phyloP scores from a whole-genome alignment of 1,140 invertebrate species.

The Laupala kohalensis region DNA sequence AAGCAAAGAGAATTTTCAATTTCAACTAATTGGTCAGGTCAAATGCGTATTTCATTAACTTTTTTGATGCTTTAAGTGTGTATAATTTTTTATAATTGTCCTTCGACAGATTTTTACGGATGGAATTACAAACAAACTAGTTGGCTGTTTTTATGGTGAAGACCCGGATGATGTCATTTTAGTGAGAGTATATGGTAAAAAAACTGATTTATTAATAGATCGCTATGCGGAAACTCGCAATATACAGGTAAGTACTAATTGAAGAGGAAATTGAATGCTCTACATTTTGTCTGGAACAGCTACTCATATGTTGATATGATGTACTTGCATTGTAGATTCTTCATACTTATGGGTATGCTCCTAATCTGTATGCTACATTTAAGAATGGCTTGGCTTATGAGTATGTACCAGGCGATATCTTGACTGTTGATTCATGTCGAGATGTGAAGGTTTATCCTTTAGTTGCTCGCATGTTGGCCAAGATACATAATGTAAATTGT shows the following conservation, averaged over 20 bases:
- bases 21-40: not conserved
- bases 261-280: not conserved
- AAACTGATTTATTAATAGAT: conserved; percentile 87
- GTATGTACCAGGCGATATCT: conserved; percentile 70
- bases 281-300: not conserved
- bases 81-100: too few species aligned
- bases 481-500: conserved; percentile 50
- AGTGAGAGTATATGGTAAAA: conserved; percentile 83
- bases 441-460: conserved; percentile 55
- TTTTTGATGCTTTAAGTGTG: too few species aligned
- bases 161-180: conserved; percentile 60
- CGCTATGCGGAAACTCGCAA: conserved; percentile 64
- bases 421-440: conserved; percentile 55
- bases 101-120: conserved; percentile 79
- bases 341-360: conserved; percentile 61
- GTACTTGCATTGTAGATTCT: conserved; percentile 40
- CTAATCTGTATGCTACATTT: conserved; percentile 80
- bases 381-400: conserved; percentile 89
- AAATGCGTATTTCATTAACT: not conserved
- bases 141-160: conserved; percentile 51
- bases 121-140: conserved; percentile 88
- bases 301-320: not conserved
- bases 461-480: conserved; percentile 66
- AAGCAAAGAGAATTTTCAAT: not conserved
- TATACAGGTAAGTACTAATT: conserved; percentile 35